Conservation (phyloP, 2,888 invertebrate species). For the Mythimna impura region DNA sequence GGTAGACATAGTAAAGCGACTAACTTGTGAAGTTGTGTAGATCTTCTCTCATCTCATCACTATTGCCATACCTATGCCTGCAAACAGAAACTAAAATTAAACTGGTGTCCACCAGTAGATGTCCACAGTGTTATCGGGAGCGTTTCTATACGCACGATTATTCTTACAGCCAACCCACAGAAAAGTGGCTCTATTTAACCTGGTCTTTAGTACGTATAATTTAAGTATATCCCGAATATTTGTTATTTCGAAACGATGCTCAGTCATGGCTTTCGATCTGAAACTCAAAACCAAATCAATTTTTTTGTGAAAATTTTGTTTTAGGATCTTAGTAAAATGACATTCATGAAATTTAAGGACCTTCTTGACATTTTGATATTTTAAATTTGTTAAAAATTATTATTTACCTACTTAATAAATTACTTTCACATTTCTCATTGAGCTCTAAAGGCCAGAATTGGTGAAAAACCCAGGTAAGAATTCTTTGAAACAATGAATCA, state of each 20-base stretch:
- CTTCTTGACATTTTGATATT: not conserved
- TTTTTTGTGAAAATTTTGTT: not conserved
- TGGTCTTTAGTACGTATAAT: too few species aligned
- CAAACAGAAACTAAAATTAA: too few species aligned
- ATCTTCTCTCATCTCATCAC: too few species aligned
- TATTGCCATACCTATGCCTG: too few species aligned
- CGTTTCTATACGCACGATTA: too few species aligned
- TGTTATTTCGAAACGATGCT: not conserved
- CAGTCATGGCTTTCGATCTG: not conserved
- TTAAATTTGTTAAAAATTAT: not conserved
- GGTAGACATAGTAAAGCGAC: constrained; percentile 77
- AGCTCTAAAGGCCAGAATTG: not conserved
- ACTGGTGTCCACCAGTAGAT: too few species aligned
- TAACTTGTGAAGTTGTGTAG: constrained; percentile 73
- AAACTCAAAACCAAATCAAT: not conserved
- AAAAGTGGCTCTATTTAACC: too few species aligned
- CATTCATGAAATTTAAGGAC: not conserved
- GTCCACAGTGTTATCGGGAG: too few species aligned
- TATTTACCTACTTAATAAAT: not conserved
- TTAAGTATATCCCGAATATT: not conserved
- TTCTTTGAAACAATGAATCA: constrained; percentile 30
- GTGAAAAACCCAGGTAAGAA: constrained; percentile 22
- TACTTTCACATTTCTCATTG: not conserved
- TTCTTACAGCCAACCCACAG: too few species aligned
- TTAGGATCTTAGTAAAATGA: not conserved